A percentile compares a stretch with the other conserved stretches of the same genome.
These are phyloP conservation scores for Meleagris gallopavo DNA, from an alignment of 2,113 vertebrate species.

Conservation along the genomic window DNA sequence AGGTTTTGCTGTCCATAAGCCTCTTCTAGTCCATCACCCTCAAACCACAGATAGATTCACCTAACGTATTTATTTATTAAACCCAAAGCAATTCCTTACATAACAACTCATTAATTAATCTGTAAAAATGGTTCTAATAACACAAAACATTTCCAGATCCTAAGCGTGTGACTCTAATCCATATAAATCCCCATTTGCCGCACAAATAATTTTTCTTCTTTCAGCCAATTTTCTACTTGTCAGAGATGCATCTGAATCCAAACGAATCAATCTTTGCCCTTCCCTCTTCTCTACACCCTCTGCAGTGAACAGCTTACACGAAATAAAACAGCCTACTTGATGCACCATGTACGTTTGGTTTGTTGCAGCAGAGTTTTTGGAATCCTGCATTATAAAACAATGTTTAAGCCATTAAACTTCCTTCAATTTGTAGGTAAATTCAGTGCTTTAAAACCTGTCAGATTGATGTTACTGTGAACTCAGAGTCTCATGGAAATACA, in stretches of 20 bases:
- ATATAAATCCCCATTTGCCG: conserved; percentile 50
- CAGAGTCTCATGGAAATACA: not conserved
- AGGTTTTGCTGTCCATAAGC: not conserved
- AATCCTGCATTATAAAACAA: not conserved
- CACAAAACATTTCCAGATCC: conserved; percentile 43
- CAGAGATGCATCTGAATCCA: conserved; percentile 28
- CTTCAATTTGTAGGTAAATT: conserved; percentile 22
- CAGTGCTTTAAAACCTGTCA: not conserved
- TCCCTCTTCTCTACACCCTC: not conserved
- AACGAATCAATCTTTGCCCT: conserved; percentile 13
- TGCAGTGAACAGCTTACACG: not conserved
- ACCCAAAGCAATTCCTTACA: conserved; percentile 13
- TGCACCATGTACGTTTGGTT: not conserved
- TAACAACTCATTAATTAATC: conserved; percentile 30
- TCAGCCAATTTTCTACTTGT: conserved; percentile 7
- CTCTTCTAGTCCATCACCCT: not conserved
- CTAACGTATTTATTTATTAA: not conserved
- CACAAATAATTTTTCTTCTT: conserved; percentile 50
- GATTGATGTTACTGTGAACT: not conserved
- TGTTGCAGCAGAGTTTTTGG: not conserved
- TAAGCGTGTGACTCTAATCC: conserved; percentile 44
- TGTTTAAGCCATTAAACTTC: conserved; percentile 29
- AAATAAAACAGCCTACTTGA: not conserved
- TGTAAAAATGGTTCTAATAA: conserved; percentile 14
- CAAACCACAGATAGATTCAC: conserved; percentile 8